These are phyloP conservation scores for Alauda arvensis DNA, from an alignment of 2,797 vertebrate genomes.

Conservation along the genomic window DNA sequence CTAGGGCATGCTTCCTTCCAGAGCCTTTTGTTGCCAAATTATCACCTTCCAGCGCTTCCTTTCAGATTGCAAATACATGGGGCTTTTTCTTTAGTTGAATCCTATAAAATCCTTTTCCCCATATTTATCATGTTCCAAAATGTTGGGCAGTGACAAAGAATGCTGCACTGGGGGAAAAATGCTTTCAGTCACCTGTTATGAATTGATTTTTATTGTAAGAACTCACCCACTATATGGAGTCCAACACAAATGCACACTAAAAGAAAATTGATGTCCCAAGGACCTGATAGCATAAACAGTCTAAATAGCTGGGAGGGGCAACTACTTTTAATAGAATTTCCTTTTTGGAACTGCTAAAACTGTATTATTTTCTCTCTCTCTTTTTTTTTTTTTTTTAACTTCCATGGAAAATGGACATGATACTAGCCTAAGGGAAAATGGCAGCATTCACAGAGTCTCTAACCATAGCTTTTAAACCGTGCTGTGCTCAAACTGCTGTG, in stretches of 20 bases:
- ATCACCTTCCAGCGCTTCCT: slow-evolving; percentile 61
- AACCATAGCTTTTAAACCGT: neutral
- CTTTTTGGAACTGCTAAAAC: neutral
- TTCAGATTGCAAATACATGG: slow-evolving; percentile 40
- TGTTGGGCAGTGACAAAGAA: neutral
- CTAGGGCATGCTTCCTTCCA: slow-evolving; percentile 69
- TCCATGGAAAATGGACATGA: neutral
- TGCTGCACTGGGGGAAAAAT: neutral
- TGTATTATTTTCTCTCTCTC: neutral
- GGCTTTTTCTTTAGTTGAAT: neutral
- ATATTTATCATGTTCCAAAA: slow-evolving; percentile 7
- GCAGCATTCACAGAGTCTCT: neutral
- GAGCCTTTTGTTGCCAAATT: slow-evolving; percentile 65
- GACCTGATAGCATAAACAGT: neutral
- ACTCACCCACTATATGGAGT: neutral
- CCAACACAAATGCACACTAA: neutral
- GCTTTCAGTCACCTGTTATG: slow-evolving; percentile 13
- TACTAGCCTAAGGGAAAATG: neutral
- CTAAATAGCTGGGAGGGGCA: neutral
- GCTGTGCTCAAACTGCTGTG: neutral
- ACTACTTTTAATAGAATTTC: neutral
- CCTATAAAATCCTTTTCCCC: slow-evolving; percentile 29
- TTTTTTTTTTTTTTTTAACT: neutral
- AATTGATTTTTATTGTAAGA: neutral
- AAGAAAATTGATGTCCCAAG: neutral